These are phyloP conservation scores for Timandra comae DNA, from an alignment of 2,888 invertebrate species.

Conservation along the genomic window DNA sequence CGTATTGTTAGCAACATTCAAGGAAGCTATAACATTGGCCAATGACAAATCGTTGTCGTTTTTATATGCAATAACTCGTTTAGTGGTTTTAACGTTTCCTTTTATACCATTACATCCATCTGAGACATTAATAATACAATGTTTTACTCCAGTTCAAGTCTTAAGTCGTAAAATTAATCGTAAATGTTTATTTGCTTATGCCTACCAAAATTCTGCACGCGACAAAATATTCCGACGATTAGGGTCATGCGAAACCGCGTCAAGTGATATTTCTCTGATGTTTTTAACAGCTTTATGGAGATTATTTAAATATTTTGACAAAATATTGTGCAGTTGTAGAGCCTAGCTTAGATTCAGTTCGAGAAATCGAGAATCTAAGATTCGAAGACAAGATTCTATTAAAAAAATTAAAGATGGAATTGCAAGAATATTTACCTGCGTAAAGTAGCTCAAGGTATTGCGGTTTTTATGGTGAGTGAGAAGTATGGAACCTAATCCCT, in stretches of 20 bases:
- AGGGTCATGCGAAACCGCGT: slow-evolving; percentile 46
- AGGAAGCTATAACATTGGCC: slow-evolving; percentile 13
- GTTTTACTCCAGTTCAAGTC: slow-evolving; percentile 22
- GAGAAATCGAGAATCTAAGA: too few species aligned
- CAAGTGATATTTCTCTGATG: slow-evolving; percentile 37
- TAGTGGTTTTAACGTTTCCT: slow-evolving; percentile 15
- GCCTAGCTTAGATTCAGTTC: too few species aligned
- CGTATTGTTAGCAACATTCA: slow-evolving; percentile 4
- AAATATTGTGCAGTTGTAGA: too few species aligned
- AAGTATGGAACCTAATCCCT: too few species aligned
- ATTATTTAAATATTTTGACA: slow-evolving; percentile 12
- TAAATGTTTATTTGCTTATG: slow-evolving; percentile 42
- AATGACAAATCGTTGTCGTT: slow-evolving; percentile 13
- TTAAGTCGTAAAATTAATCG: slow-evolving; percentile 37
- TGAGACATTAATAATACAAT: slow-evolving; percentile 26
- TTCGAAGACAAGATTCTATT: too few species aligned
- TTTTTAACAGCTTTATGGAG: slow-evolving; percentile 31
- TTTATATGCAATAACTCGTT: slow-evolving; percentile 18
- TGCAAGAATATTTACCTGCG: too few species aligned
- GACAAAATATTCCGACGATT: slow-evolving; percentile 58
- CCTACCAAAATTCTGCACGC: slow-evolving; percentile 47
- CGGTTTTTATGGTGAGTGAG: too few species aligned
- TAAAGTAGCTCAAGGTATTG: too few species aligned
- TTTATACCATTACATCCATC: slow-evolving; percentile 12
- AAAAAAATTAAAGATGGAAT: too few species aligned